A percentile compares a stretch with the other conserved stretches of the same genome.
These are phyloP conservation scores for Sipha flava DNA, from an alignment of 1,140 invertebrate genomes.

Conservation along the genomic window DNA sequence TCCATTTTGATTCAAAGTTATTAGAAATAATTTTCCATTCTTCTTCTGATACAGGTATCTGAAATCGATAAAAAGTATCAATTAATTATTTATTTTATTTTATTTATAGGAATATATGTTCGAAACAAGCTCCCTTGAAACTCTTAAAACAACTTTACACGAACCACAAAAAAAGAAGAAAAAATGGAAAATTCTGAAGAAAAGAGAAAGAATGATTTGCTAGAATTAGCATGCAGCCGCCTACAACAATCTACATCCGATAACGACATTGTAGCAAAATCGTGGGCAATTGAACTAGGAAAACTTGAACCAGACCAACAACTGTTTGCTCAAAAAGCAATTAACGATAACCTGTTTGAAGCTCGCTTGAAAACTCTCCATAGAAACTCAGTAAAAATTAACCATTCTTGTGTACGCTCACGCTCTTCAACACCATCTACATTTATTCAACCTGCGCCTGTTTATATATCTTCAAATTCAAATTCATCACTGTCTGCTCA, in stretches of 20 bases:
- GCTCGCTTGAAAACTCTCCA: slow-evolving; percentile 20
- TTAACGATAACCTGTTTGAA: slow-evolving; percentile 33
- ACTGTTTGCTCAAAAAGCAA: slow-evolving; percentile 36
- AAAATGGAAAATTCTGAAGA: neutral
- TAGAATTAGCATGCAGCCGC: neutral
- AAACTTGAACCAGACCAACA: slow-evolving; percentile 31
- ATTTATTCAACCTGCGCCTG: neutral
- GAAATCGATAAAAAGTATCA: slow-evolving; percentile 26
- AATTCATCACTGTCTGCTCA: neutral
- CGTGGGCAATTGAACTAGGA: neutral
- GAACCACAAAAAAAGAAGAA: neutral
- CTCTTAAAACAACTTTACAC: neutral
- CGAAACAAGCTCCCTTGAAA: neutral
- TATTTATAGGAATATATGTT: neutral
- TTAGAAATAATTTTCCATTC: slow-evolving; percentile 40
- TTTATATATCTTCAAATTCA: neutral
- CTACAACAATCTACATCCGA: neutral
- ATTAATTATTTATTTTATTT: neutral
- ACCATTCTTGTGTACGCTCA: neutral
- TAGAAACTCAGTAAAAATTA: slow-evolving; percentile 35
- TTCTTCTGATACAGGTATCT: slow-evolving; percentile 34
- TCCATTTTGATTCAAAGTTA: slow-evolving; percentile 44
- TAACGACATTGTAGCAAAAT: neutral
- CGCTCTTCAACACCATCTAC: neutral
- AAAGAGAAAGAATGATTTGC: neutral